These are phyloP conservation scores for Anarhynchus alexandrinus DNA, from an alignment of 2,113 vertebrate species.

Conservation along the genomic window DNA sequence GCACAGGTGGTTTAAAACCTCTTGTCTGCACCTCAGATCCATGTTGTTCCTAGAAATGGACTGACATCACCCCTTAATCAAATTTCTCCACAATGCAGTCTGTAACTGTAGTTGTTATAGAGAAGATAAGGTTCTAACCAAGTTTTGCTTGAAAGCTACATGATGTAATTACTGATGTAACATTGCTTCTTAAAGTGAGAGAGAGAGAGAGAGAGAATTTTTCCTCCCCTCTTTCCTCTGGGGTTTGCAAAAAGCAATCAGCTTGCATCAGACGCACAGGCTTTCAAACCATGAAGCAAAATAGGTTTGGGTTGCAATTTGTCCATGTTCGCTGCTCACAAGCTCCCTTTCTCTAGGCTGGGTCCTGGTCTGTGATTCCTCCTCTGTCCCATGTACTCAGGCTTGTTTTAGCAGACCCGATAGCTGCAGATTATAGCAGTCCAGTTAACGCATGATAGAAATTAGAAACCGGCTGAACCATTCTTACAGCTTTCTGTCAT, in stretches of 20 bases:
- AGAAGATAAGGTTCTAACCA: slow-evolving; percentile 32
- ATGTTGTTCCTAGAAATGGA: background rate
- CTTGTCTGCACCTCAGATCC: background rate
- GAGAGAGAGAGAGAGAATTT: background rate
- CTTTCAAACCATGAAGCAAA: background rate
- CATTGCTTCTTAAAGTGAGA: background rate
- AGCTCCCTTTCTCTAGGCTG: background rate
- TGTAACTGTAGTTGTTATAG: background rate
- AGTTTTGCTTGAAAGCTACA: slow-evolving; percentile 48
- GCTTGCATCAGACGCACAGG: background rate
- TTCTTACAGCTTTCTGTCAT: background rate
- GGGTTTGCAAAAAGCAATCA: background rate
- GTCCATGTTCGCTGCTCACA: background rate
- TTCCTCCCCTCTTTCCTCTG: background rate
- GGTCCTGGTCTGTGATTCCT: background rate
- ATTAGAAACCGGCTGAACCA: background rate
- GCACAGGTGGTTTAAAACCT: background rate
- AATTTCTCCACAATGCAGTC: background rate
- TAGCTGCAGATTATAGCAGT: slow-evolving; percentile 17
- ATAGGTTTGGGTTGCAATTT: background rate
- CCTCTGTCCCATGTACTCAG: background rate
- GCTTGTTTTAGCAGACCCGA: slow-evolving; percentile 4
- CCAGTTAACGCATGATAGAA: background rate
- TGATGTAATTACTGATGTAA: slow-evolving; percentile 16
- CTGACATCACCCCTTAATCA: slow-evolving; percentile 32